Evolutionary conservation across 2,113 vertebrate species (phyloP).

Genomic region (Alethe diademata): DNA sequence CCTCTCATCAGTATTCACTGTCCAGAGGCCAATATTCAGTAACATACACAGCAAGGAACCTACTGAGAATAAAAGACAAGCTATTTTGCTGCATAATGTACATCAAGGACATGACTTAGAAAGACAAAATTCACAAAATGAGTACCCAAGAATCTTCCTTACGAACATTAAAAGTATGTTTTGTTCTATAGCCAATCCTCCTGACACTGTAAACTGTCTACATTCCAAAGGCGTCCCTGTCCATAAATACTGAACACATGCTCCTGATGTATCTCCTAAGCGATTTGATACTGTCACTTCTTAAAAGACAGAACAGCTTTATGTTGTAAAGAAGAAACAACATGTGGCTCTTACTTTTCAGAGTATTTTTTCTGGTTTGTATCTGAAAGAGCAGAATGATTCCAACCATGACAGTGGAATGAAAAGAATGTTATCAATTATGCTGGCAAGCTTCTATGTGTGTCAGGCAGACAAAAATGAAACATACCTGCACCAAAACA

Average conservation of each 20-base stretch:
- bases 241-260: conserved; percentile 40
- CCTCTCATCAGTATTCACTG: neutral
- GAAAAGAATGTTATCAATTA: neutral
- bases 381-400: neutral
- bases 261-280: neutral
- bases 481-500: neutral
- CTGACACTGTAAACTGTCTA: neutral
- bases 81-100: neutral
- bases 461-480: neutral
- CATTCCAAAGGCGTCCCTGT: neutral
- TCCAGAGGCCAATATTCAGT: neutral
- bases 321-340: neutral
- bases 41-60: neutral
- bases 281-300: neutral
- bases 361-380: neutral
- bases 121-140: conserved; percentile 1
- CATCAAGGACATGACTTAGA: neutral
- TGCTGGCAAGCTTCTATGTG: neutral
- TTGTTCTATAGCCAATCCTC: conserved; percentile 22
- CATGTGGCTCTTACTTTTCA: neutral
- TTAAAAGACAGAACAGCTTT: neutral
- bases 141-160: neutral
- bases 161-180: conserved; percentile 19
- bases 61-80: conserved; percentile 6
- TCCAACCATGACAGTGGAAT: neutral